Evolutionary conservation across 1,140 invertebrate genomes (phyloP).

Genomic region (Globodera rostochiensis): DNA sequence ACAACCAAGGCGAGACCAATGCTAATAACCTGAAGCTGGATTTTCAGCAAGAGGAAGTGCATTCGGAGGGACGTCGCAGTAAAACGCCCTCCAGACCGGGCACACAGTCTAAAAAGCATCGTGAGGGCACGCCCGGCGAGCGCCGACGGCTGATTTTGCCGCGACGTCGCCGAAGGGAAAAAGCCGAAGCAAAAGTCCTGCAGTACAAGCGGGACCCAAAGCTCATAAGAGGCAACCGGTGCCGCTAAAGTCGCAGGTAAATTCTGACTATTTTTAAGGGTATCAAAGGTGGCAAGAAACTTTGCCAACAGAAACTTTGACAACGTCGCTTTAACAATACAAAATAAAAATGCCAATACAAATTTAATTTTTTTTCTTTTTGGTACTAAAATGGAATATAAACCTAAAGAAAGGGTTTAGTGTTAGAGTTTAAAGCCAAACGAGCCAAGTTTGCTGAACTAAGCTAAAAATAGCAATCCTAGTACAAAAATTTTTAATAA

Average conservation of each 20-base stretch:
- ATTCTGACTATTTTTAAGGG: conserved; percentile 14
- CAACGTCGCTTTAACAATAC: no score
- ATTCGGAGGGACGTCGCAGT: conserved; percentile 31
- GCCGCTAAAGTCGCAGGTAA: conserved; percentile 57
- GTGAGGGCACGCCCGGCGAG: conserved; percentile 53
- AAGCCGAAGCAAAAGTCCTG: conserved; percentile 45
- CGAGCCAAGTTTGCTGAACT: no score
- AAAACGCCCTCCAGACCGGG: conserved; percentile 49
- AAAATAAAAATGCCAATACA: no score
- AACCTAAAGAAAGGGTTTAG: no score
- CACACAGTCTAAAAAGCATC: conserved; percentile 52
- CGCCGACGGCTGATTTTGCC: conserved; percentile 48
- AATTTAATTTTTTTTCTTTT: no score
- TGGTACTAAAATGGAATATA: no score
- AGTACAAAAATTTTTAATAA: no score
- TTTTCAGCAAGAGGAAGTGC: conserved; percentile 81
- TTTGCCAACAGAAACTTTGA: no score
- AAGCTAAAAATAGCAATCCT: no score
- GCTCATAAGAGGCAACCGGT: conserved; percentile 55
- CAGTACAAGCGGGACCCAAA: conserved; percentile 35
- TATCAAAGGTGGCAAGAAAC: no score
- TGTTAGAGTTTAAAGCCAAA: no score
- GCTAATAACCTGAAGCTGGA: conserved; percentile 94
- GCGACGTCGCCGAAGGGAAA: conserved; percentile 46
- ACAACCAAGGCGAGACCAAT: conserved; percentile 86